Evolutionary conservation across 2,113 vertebrate species (phyloP), one percentile per base, ranked within the genome.

Genomic region (Nasalis larvatus): DNA sequence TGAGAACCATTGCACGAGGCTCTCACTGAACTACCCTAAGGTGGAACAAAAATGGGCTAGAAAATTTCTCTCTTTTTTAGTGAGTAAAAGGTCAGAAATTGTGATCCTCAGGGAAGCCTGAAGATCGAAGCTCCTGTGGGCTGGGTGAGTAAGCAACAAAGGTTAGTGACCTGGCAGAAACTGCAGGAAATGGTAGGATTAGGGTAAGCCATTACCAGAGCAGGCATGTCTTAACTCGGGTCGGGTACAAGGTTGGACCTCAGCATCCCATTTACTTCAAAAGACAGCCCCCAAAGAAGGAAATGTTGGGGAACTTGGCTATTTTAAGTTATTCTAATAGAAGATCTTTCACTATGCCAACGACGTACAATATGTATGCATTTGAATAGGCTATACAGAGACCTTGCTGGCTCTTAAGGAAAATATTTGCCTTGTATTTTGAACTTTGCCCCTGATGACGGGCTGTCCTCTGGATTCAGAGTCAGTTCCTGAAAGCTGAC

Each of bases 1-100:
- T 8, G 32, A 49, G 76, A 54, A 52, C 35, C 49, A 8, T 7
- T 3, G 32, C 1, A 6, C 63, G 20, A 20, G 25, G 25, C 25
- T 58, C 77, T 60, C 3, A 0, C 47, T 14, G 7, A 1, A 1
- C 49, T 0, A 2, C 42, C n/a, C 52, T 11, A 0, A 0, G 1
- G 49, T 42, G 0, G 3, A 16, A 58, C 11, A 27, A 74, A 35
- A 18, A 45, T 0, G 1, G 66, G 35, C 11, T 27, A 42, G 76
- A 73, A n/a, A 40, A 47, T 35, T 37, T 6, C 3, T 20, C 23
- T 68, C n/a, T 80, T 83, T 49, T 16, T 12, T 37, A 83, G 18
- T 71, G 30, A 80, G 42, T 54, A n/a, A 17, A 85, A 92, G 84
- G 32, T 80, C 37, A 74, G 40, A 47, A 35, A 32, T 27, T 25